Evolutionary conservation across 92 coral and sea anemone genomes (phyloP), one percentile per base, ranked within the genome.

Genomic region (Phenganax subtilis): DNA sequence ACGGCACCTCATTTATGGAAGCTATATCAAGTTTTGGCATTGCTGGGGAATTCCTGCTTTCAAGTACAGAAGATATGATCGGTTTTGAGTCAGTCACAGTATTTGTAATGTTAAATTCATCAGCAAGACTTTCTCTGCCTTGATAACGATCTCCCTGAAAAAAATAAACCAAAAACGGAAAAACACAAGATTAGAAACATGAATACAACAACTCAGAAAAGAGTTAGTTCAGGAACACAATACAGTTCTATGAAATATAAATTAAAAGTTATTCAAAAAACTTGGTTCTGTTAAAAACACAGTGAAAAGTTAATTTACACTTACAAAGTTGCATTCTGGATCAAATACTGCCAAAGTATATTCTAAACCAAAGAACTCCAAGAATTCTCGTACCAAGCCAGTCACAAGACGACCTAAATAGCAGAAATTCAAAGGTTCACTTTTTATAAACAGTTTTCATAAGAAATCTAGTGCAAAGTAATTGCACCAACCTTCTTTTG

Each of bases 281-380:
- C 25, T 20, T 59, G 2, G 3, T 59, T 59, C 25, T 12, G 65
- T 20, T 3, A 65, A 44, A 17, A 17, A 1, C 25, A 7, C 76
- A 20, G 20, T 20, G 6, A 55, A 20, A 7, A 60, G 8, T 3
- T 11, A 15, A 51, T 29, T 9, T 54, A 55, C 56, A 93, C 98
- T 94, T 87, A 94, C 98, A 90, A 94, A 94, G 77, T 87, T 90
- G 59, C 91, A 87, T 80, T 94, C 98, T 27, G 98, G 98, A 52
- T 91, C 98, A 94, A 94, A 94, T 17, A 94, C 98, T 75, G 98
- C 98, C 76, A 94, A 90, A 60, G 96, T 80, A 89, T 90, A 94
- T 65, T 94, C 98, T 86, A 94, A 87, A 55, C 87, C 98, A 90
- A 94, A 94, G 83, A 90, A 94, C 67, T 94, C 98, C 74, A 94